Evolutionary conservation across 2,797 vertebrate genomes (phyloP), one percentile per base, ranked within the genome.

Genomic region (Pristis pectinata): DNA sequence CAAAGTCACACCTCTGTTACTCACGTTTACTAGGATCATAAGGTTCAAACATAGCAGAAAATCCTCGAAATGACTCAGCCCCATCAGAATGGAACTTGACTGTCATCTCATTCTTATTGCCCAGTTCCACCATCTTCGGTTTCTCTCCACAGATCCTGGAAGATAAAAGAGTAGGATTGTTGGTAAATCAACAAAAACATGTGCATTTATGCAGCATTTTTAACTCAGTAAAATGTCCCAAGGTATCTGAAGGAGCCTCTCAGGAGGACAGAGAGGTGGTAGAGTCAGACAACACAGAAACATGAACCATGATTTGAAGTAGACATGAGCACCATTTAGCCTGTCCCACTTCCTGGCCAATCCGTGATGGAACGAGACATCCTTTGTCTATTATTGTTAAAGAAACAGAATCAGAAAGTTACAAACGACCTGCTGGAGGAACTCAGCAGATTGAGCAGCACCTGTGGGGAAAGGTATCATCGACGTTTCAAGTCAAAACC

Each of bases 1-100:
- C 64, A 67, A 19, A 0, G 67, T 76, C 34, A 22, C 30, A 4
- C 24, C 61, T 44, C 79, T 13, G 11, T 49, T 44, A 97, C 98
- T 98, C 97, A 99, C 99, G 98, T 95, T 99, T 97, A 0, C 70
- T 95, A 10, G 96, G 95, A 79, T 98, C 97, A 0, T 98, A 98
- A 95, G 98, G 97, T 93, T 98, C 96, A 93, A 95, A 99, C 56
- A 95, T 96, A 0, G 98, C 99, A 0, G 34, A 94, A 95, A 99
- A 99, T 0, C 99, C 99, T 0, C 96, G 97, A 97, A 99, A 98
- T 0, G 98, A 98, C n/a, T 97, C 97, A 22, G 98, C 98, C 4
- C 94, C 70, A 67, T 99, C 98, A 0, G 99, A 99, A 89, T 76
- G 95, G 95, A 99, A 99, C 11, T 0, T 37, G 10, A 99, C 97